Conservation (phyloP, 2,113 vertebrate species). For the Protobothrops flavoviridis region DNA sequence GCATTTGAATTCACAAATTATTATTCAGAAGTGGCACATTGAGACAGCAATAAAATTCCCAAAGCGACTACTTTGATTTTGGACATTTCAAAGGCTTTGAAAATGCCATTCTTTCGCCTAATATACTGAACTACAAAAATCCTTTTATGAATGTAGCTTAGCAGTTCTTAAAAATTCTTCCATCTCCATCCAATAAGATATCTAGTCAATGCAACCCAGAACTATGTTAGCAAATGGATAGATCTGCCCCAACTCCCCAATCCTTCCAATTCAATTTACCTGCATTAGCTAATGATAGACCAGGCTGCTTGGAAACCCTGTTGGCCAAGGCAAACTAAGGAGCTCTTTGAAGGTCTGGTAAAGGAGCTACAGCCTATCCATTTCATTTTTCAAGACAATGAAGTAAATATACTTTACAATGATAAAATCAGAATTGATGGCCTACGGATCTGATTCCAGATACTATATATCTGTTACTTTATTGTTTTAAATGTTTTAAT, state of each 20-base stretch:
- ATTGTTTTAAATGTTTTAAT: not conserved
- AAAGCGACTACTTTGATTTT: constrained; percentile 75
- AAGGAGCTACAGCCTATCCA: not conserved
- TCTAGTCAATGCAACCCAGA: constrained; percentile 32
- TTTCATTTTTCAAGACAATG: not conserved
- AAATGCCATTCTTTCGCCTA: constrained; percentile 63
- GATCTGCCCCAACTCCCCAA: not conserved
- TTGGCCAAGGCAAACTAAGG: not conserved
- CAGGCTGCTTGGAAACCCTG: not conserved
- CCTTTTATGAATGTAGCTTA: not conserved
- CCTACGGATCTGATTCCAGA: constrained; percentile 9
- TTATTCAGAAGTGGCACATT: constrained; percentile 76
- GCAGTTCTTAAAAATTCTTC: constrained; percentile 7
- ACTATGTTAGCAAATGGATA: not conserved
- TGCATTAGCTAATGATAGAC: not conserved
- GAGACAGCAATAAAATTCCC: constrained; percentile 74
- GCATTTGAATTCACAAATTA: constrained; percentile 79
- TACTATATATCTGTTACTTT: not conserved
- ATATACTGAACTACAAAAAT: constrained; percentile 61
- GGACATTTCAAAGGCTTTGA: constrained; percentile 71
- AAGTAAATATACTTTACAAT: constrained; percentile 11
- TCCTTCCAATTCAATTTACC: not conserved
- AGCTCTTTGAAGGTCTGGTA: not conserved
- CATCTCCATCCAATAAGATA: constrained; percentile 7
- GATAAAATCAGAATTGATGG: constrained; percentile 27